phyloP scores from a whole-genome alignment of 2,888 invertebrate genomes.

The Myathropa florea region DNA sequence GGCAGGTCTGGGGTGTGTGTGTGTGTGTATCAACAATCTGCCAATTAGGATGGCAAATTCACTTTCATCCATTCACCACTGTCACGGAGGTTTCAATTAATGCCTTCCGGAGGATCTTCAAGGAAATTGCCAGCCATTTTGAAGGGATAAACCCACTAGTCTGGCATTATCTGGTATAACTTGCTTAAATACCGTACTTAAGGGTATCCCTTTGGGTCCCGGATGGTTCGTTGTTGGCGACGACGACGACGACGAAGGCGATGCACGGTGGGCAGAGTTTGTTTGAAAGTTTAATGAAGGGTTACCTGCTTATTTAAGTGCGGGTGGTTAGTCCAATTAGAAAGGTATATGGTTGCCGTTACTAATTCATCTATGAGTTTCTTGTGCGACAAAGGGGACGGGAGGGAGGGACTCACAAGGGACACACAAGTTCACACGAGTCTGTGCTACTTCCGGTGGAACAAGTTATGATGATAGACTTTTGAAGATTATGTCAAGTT shows the following conservation, averaged over 20 bases:
- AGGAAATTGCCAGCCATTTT: conserved; percentile 57
- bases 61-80: conserved; percentile 51
- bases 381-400: background rate
- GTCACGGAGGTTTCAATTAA: conserved; percentile 62
- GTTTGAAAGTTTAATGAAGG: conserved; percentile 59
- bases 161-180: conserved; percentile 55
- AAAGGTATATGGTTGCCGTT: conserved; percentile 15
- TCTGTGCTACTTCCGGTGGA: background rate
- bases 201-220: background rate
- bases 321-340: conserved; percentile 45
- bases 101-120: conserved; percentile 51
- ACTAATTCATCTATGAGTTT: background rate
- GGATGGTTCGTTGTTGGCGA: background rate
- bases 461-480: background rate
- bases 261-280: background rate
- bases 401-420: no score
- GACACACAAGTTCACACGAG: background rate
- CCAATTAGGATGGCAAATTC: conserved; percentile 54
- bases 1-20: background rate
- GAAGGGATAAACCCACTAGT: conserved; percentile 43
- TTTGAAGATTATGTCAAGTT: background rate
- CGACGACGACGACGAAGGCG: background rate
- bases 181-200: conserved; percentile 39
- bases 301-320: conserved; percentile 52
- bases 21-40: conserved; percentile 30